Percentiles rank a stretch among this genome's conserved stretches.
These are phyloP conservation scores for Lytechinus pictus DNA, from an alignment of 35 echinoderm and acorn worm species.

Conservation along the genomic window DNA sequence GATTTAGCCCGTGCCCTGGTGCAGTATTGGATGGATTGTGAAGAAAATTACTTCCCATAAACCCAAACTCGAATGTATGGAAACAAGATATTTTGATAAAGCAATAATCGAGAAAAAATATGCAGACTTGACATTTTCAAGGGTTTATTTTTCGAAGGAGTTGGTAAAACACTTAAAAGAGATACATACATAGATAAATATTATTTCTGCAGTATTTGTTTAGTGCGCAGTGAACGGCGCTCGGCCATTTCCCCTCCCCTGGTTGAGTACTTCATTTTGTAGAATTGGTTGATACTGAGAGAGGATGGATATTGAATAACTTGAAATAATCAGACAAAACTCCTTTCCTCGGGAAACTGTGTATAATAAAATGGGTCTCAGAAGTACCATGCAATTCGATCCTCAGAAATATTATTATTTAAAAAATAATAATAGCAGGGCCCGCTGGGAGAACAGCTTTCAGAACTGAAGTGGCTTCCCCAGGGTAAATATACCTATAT, in stretches of 20 bases:
- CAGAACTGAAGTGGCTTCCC: too few species aligned
- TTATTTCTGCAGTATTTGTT: not conserved
- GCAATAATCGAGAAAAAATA: not conserved
- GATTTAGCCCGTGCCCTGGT: not conserved
- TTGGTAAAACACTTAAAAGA: not conserved
- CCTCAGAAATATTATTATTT: not conserved
- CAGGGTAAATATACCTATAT: too few species aligned
- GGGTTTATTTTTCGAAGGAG: slow-evolving; percentile 1
- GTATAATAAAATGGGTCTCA: not conserved
- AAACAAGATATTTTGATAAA: slow-evolving; percentile 6
- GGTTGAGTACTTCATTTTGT: not conserved
- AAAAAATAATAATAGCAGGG: too few species aligned
- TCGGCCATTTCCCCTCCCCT: not conserved
- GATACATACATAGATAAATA: not conserved
- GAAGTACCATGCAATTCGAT: not conserved
- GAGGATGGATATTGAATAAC: not conserved
- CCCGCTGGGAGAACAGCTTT: too few species aligned
- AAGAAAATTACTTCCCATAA: not conserved
- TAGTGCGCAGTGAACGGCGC: not conserved
- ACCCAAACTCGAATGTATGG: not conserved
- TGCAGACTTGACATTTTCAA: slow-evolving; percentile 12
- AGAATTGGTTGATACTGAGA: not conserved
- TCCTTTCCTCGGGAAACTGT: not conserved
- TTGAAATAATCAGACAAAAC: not conserved
- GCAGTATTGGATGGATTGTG: not conserved